phyloP scores from a whole-genome alignment of 2,888 invertebrate genomes.

The Athalia circularis region DNA sequence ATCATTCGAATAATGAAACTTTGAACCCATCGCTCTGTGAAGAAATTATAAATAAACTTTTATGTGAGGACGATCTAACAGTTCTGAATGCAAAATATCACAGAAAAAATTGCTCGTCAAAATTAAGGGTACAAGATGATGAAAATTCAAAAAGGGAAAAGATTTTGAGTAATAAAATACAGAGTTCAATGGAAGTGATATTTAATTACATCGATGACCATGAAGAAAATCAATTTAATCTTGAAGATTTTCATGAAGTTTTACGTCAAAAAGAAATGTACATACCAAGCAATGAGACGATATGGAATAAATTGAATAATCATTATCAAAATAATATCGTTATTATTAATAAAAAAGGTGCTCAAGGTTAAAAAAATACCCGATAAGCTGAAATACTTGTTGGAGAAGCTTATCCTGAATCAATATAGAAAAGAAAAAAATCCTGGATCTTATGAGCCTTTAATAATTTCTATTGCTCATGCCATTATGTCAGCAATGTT shows the following conservation, averaged over 20 bases:
- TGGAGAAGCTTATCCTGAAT: slow-evolving; percentile 46
- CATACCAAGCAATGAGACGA: slow-evolving; percentile 7
- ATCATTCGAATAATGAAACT: too few species aligned
- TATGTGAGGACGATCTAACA: too few species aligned
- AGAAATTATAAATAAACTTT: too few species aligned
- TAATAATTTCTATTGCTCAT: slow-evolving; percentile 45
- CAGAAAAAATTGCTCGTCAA: too few species aligned
- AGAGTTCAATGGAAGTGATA: slow-evolving; percentile 22
- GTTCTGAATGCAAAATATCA: too few species aligned
- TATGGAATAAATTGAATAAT: not conserved
- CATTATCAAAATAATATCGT: slow-evolving; percentile 11
- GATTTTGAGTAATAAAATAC: too few species aligned
- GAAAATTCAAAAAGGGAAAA: too few species aligned
- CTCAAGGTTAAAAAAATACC: slow-evolving; percentile 39
- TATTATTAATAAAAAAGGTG: not conserved
- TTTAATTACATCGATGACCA: slow-evolving; percentile 12
- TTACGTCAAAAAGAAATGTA: not conserved
- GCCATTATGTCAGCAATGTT: slow-evolving; percentile 34
- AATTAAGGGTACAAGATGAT: too few species aligned
- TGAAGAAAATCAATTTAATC: slow-evolving; percentile 28
- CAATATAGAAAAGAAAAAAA: slow-evolving; percentile 45
- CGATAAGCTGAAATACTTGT: slow-evolving; percentile 31
- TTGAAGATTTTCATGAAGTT: too few species aligned
- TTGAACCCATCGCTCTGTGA: too few species aligned
- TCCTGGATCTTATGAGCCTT: slow-evolving; percentile 10